Base-by-base conservation (phyloP, 2,113 vertebrate genomes). In the Enhydra lutris region DNA sequence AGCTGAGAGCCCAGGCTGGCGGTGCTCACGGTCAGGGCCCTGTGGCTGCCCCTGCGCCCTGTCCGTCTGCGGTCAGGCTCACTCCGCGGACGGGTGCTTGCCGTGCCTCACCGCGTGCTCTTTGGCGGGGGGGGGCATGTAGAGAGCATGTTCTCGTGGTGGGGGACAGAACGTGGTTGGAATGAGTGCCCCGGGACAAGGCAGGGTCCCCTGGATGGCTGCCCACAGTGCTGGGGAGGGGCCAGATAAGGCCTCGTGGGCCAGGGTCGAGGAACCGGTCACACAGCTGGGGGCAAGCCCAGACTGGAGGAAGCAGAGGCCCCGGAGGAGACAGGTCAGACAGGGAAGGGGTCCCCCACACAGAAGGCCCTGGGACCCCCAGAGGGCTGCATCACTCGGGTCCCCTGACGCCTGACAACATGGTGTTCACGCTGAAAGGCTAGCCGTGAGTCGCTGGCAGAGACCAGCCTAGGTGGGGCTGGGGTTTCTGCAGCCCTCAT, bases 391-490 rank as follows among this genome's bases (percentile, higher is more conserved):
- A 42, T 14, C 55, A 4, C 73, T 4, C 0, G 1, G 26, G 42
- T 47, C 26, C 26, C 42, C 1, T 18, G 26, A 78, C 42, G 10
- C 14, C 42, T 29, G 8, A 45, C 14, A 14, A 15, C n/a, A 17
- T 9, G 20, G 1, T 31, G 47, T n/a, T 2, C 17, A 4, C 0
- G 7, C 15, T 14, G 45, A 34, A 26, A 50, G 47, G 4, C 42
- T 15, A 0, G 15, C 7, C 3, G 5, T 1, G 9, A 1, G 26
- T 18, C 6, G 10, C 55, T 24, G 29, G 6, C 34, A 20, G 63
- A 89, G 47, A 20, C 12, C 0, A 3, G 31, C 6, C 8, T 5
- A 15, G 21, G 1, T 0, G 5, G 52, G 6, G 20, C 42, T 31
- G 26, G 71, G 24, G 0, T 31, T 24, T 31, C n/a, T 23, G 36